Percentiles rank a stretch among this genome's conserved stretches.
phyloP scores from a whole-genome alignment of 1,140 invertebrate genomes.

The Schlechtendalia chinensis region DNA sequence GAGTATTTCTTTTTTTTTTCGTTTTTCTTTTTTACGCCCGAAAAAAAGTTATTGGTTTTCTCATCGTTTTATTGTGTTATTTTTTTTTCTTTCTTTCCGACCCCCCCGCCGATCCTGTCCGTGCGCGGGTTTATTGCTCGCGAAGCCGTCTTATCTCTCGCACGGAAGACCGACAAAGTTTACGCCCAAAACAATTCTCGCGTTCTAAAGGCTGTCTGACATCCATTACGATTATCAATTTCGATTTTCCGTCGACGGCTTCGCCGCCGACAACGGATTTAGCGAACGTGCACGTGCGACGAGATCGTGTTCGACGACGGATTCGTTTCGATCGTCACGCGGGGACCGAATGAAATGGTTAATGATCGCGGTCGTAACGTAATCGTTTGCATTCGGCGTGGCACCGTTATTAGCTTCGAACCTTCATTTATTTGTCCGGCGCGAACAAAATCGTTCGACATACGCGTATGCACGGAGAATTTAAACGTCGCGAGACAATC shows the following conservation, averaged over 20 bases:
- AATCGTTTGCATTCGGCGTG: too few species aligned
- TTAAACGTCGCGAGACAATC: neutral
- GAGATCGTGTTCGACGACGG: too few species aligned
- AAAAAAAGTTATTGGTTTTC: constrained; percentile 29
- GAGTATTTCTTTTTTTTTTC: neutral
- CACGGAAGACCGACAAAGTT: constrained; percentile 11
- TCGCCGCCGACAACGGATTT: neutral
- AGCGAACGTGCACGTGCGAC: too few species aligned
- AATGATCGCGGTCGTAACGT: too few species aligned
- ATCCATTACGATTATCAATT: constrained; percentile 1
- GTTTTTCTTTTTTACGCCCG: neutral
- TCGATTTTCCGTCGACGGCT: neutral
- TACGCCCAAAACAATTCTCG: constrained; percentile 4
- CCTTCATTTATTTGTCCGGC: too few species aligned
- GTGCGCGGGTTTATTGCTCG: neutral
- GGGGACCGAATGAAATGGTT: too few species aligned
- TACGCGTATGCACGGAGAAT: neutral
- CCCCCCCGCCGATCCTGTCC: too few species aligned
- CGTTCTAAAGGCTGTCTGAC: neutral
- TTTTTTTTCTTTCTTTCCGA: too few species aligned
- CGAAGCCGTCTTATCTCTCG: neutral
- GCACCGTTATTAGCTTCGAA: too few species aligned
- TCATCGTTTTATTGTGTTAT: neutral
- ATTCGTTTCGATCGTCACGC: too few species aligned
- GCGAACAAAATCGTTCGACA: too few species aligned